Conservation (phyloP, 1,140 invertebrate species). For the Aleiodes sp. region DNA sequence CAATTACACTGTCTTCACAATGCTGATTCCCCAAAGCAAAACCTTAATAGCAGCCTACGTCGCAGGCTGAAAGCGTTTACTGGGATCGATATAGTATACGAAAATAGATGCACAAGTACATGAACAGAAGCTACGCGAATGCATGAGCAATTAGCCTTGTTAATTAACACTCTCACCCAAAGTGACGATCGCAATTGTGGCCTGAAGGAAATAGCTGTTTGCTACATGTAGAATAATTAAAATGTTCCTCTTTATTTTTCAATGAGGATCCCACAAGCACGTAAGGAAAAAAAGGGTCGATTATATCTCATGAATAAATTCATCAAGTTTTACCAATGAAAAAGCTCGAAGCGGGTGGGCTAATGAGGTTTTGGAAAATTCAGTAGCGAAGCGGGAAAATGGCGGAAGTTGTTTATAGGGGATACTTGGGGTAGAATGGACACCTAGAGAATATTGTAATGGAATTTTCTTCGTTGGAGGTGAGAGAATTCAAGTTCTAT, state of each 20-base stretch:
- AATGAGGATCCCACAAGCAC: not conserved
- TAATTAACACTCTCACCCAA: constrained; percentile 32
- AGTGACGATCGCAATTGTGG: constrained; percentile 5
- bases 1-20: not conserved
- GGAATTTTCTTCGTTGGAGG: no score
- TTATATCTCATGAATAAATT: not conserved
- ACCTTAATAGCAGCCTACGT: not conserved
- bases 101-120: constrained; percentile 20
- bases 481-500: no score
- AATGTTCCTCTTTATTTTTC: no score
- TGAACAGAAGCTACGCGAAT: constrained; percentile 27
- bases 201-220: constrained; percentile 20
- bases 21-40: not conserved
- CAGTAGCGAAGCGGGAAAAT: not conserved
- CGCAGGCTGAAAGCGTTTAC: constrained; percentile 24
- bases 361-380: not conserved
- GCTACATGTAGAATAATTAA: not conserved
- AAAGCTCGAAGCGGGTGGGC: no score
- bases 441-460: no score
- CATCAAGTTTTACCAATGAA: not conserved
- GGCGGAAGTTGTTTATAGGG: no score
- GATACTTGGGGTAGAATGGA: no score
- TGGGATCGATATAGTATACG: constrained; percentile 32
- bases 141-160: constrained; percentile 35
- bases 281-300: not conserved